These are phyloP conservation scores for Linnaemya tessellans DNA, from an alignment of 2,888 invertebrate genomes.

Conservation along the genomic window DNA sequence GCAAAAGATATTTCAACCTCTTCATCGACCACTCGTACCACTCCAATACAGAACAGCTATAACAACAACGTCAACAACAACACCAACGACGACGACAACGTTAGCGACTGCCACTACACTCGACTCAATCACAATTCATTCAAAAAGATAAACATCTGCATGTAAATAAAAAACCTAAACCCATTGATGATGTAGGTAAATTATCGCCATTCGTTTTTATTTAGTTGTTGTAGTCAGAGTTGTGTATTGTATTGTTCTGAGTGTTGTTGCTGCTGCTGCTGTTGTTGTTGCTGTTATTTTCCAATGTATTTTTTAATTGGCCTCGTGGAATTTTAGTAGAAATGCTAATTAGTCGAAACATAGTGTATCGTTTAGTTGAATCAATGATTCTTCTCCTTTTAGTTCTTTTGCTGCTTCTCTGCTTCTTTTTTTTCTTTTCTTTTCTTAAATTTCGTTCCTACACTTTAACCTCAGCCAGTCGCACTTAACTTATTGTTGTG, in stretches of 20 bases:
- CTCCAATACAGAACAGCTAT: constrained; percentile 14
- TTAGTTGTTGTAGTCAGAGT: constrained; percentile 57
- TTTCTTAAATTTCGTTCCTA: constrained; percentile 2
- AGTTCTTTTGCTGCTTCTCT: constrained; percentile 3
- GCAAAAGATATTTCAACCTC: constrained; percentile 40
- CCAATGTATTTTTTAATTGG: constrained; percentile 81
- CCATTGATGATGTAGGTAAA: constrained; percentile 81
- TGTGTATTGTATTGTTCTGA: constrained; percentile 43
- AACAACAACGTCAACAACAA: too few species aligned
- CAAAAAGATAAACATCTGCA: constrained; percentile 72
- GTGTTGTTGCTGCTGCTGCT: constrained; percentile 62
- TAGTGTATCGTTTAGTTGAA: constrained; percentile 73
- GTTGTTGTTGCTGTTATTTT: constrained; percentile 66
- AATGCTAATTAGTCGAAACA: constrained; percentile 81
- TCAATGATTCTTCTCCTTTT: constrained; percentile 67
- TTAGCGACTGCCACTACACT: constrained; percentile 40
- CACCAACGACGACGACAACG: background rate
- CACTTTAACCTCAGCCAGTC: constrained; percentile 47
- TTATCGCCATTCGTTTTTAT: constrained; percentile 77
- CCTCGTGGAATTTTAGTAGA: constrained; percentile 81
- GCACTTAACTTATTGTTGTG: constrained; percentile 48
- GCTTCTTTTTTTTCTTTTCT: constrained; percentile 2
- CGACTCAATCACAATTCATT: constrained; percentile 72
- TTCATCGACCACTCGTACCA: constrained; percentile 28
- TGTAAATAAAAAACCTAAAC: constrained; percentile 70